phyloP scores from a whole-genome alignment of 2,113 vertebrate genomes.

The Phoenicopterus ruber region DNA sequence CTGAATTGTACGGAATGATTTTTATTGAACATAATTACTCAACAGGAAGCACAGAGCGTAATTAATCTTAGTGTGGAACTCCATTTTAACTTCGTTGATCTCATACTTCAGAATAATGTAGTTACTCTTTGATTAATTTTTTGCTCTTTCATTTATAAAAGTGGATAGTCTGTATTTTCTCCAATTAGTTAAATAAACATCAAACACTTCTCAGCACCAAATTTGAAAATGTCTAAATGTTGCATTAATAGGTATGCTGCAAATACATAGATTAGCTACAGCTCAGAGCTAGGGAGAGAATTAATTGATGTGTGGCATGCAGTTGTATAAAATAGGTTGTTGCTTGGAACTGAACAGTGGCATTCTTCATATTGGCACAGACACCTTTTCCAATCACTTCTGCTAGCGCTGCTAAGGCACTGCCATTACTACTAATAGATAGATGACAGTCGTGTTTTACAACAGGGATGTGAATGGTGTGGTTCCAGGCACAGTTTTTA shows the following conservation, averaged over 20 bases:
- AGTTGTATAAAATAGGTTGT: neutral
- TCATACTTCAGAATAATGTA: neutral
- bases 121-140: neutral
- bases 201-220: neutral
- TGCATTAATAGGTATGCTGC: neutral
- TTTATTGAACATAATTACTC: conserved; percentile 6
- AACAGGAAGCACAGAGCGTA: neutral
- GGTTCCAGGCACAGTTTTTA: neutral
- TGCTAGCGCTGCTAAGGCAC: neutral
- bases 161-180: neutral
- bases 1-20: neutral
- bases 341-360: neutral
- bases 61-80: conserved; percentile 25
- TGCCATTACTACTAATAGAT: neutral
- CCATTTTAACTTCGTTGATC: conserved; percentile 12
- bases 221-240: neutral
- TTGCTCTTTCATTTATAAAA: conserved; percentile 10
- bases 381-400: neutral
- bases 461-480: neutral
- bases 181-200: conserved; percentile 25
- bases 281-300: neutral
- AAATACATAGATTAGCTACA: neutral
- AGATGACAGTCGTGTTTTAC: neutral
- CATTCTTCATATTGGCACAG: neutral
- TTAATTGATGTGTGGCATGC: neutral